phyloP scores from a whole-genome alignment of 1,140 invertebrate genomes.

The Oedothorax gibbosus region DNA sequence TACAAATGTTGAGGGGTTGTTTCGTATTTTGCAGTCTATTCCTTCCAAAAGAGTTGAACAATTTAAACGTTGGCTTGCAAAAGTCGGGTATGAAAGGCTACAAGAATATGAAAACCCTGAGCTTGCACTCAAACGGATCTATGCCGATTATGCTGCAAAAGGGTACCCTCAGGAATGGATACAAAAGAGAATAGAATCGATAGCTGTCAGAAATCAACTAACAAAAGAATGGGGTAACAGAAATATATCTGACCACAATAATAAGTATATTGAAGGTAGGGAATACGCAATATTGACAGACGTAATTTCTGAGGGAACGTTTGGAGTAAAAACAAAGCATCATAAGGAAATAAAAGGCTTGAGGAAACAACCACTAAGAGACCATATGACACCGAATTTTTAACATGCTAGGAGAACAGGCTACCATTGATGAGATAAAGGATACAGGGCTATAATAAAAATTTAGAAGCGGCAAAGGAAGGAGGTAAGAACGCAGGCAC shows the following conservation, averaged over 20 bases:
- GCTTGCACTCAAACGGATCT: constrained; percentile 19
- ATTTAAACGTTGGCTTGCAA: constrained; percentile 36
- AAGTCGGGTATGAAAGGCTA: constrained; percentile 36
- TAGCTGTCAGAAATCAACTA: constrained; percentile 27
- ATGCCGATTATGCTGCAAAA: constrained; percentile 32
- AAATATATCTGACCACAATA: constrained; percentile 27
- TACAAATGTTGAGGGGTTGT: constrained; percentile 36
- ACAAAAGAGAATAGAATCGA: constrained; percentile 24
- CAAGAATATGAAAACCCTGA: constrained; percentile 33
- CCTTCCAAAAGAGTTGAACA: constrained; percentile 24
- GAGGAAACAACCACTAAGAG: constrained; percentile 21
- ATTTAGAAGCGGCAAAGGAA: constrained; percentile 28
- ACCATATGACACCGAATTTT: constrained; percentile 32
- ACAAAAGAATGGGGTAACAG: constrained; percentile 34
- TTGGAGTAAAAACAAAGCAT: constrained; percentile 7
- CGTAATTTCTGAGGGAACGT: constrained; percentile 14
- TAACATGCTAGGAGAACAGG: constrained; percentile 21
- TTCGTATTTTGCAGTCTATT: constrained; percentile 22
- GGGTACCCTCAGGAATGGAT: constrained; percentile 24
- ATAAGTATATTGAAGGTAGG: constrained; percentile 25
- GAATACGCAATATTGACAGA: constrained; percentile 33
- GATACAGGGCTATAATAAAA: constrained; percentile 15
- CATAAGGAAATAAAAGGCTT: constrained; percentile 20
- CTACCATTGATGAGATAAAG: constrained; percentile 27
- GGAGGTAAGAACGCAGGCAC: constrained; percentile 11